Evolutionary conservation across 2,797 vertebrate genomes (phyloP), one percentile per base, ranked within the genome.

Genomic region (Acanthurus lineatus): DNA sequence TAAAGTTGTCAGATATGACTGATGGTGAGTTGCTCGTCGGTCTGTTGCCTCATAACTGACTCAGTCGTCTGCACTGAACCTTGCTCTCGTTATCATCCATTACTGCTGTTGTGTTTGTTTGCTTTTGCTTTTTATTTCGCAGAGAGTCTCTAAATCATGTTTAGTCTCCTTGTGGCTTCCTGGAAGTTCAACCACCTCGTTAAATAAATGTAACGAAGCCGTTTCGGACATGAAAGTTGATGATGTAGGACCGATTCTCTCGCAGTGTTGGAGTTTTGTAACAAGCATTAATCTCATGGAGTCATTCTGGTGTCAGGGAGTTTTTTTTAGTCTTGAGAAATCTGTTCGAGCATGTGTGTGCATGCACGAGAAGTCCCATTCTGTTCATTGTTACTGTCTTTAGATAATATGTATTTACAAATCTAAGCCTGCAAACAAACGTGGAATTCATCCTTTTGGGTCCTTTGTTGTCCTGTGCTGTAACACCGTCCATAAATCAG

Each of bases 21-120:
- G 75, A 76, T 69, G 42, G 22, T 28, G 64, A 84, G 44, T 71
- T 49, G 25, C 47, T 35, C 2, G 11, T 22, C 7, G 28, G 17
- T 47, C 20, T 48, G 56, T 67, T 69, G 61, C 78, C 70, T 82
- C 74, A 73, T 53, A 2, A 53, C 17, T 69, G 82, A 82, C 64
- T 85, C 83, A 35, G 3, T 28, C 5, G 7, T 49, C 28, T 19
- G 28, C 15, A n/a, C 5, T 45, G 15, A 79, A 69, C n/a, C 16
- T 19, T 32, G 28, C 9, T 74, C 32, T 40, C 6, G 40, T 70
- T 20, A 48, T 59, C 48, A 9, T n/a, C 60, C 19, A 42, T 45
- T 63, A 25, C 49, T 49, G 4, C 1, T 0, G 9, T 73, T 68
- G 52, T 0, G 9, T 75, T 68, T 56, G 49, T 65, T 79, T 79